Conservation (phyloP, 2,888 invertebrate species). For the Ophonus ardosiacus region DNA sequence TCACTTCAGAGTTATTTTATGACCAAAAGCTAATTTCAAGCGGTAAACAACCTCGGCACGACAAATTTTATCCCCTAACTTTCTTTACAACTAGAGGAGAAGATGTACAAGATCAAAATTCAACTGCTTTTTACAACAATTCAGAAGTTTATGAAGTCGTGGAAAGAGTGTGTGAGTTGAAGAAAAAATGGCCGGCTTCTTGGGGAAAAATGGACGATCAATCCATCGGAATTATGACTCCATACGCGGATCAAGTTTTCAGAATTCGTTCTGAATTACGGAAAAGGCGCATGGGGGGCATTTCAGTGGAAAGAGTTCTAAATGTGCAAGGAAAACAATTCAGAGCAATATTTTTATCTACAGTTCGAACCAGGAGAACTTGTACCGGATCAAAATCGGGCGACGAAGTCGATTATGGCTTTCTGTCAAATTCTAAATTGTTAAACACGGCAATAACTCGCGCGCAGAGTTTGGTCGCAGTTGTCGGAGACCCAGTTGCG, state of each 20-base stretch:
- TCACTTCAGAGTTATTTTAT: conserved; percentile 90
- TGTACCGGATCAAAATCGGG: conserved; percentile 78
- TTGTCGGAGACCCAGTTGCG: conserved; percentile 91
- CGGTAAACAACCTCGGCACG: conserved; percentile 84
- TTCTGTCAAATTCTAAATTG: conserved; percentile 88
- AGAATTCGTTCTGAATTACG: conserved; percentile 87
- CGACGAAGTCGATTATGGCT: conserved; percentile 86
- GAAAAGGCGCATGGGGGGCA: conserved; percentile 84
- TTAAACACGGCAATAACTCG: conserved; percentile 90
- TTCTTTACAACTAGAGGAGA: conserved; percentile 89
- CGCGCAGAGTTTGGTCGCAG: conserved; percentile 89
- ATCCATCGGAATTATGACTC: conserved; percentile 90
- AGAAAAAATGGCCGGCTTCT: conserved; percentile 85
- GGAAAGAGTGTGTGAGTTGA: conserved; percentile 84
- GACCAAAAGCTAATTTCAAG: conserved; percentile 86
- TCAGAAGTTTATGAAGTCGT: conserved; percentile 90
- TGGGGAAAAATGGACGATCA: conserved; percentile 87
- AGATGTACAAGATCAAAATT: conserved; percentile 87
- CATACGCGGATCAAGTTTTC: conserved; percentile 88
- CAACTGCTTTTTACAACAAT: conserved; percentile 89
- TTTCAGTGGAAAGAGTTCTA: conserved; percentile 89
- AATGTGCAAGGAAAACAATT: conserved; percentile 94
- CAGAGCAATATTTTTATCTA: conserved; percentile 88
- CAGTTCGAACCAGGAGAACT: conserved; percentile 86
- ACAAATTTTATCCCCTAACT: conserved; percentile 84